A percentile compares a stretch with the other conserved stretches of the same genome.
Conservation (phyloP, 2,888 invertebrate species). For the Chironomus tentans region DNA sequence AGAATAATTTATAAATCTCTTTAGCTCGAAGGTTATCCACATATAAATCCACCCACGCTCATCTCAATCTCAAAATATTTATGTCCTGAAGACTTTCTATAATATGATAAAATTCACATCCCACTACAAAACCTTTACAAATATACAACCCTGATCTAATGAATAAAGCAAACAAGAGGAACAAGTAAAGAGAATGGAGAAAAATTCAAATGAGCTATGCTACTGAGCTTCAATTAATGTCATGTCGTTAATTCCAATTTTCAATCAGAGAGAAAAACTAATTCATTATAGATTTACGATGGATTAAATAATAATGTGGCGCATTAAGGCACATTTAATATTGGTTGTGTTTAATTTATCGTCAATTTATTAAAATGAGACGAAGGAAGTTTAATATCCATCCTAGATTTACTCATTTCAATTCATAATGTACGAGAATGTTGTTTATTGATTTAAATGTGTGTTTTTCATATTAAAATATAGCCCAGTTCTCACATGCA, state of each 20-base stretch:
- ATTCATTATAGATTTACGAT: background rate
- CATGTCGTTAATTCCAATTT: slow-evolving; percentile 3
- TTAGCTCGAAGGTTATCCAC: too few relatives aligned
- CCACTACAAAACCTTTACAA: too few relatives aligned
- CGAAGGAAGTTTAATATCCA: background rate
- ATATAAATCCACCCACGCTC: too few relatives aligned
- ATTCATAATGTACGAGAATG: too few relatives aligned
- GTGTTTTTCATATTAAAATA: too few relatives aligned
- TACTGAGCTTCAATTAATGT: background rate
- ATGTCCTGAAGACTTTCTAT: too few relatives aligned
- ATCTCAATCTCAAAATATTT: too few relatives aligned
- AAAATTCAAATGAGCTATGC: background rate
- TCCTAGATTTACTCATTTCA: too few relatives aligned
- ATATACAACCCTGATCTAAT: background rate
- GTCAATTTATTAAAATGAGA: background rate
- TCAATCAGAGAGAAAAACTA: slow-evolving; percentile 7
- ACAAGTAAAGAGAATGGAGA: background rate
- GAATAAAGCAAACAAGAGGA: background rate
- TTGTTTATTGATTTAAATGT: too few relatives aligned
- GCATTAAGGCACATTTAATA: background rate
- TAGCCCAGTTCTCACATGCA: too few relatives aligned
- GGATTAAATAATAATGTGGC: background rate
- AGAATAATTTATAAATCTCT: too few relatives aligned
- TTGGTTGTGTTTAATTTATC: background rate
- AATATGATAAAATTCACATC: too few relatives aligned